phyloP scores from a whole-genome alignment of 2,888 invertebrate species.

The Calameuta filiformis region DNA sequence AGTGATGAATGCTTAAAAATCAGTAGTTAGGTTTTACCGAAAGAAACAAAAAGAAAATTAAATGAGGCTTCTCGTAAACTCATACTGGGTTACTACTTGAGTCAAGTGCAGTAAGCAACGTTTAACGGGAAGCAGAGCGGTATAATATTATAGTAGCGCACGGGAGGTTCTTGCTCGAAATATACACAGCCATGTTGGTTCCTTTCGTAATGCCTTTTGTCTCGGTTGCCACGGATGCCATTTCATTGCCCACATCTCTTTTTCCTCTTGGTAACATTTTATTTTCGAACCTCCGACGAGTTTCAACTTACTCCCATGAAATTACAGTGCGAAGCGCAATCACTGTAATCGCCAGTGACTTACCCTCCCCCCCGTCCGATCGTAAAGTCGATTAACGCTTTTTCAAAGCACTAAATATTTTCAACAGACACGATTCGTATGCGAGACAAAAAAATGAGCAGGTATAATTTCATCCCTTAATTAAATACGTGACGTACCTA shows the following conservation, averaged over 20 bases:
- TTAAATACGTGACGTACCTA: slow-evolving; percentile 47
- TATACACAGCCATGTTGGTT: neutral
- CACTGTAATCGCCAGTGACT: neutral
- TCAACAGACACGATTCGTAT: neutral
- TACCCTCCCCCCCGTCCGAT: neutral
- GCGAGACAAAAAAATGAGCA: neutral
- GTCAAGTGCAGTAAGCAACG: neutral
- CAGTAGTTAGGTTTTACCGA: neutral
- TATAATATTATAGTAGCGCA: neutral
- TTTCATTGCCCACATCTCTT: neutral
- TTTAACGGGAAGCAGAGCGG: neutral
- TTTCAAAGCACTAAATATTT: neutral
- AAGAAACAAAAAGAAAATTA: neutral
- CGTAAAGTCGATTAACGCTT: neutral
- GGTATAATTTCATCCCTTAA: neutral
- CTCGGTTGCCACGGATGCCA: neutral
- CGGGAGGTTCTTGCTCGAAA: neutral
- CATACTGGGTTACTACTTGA: neutral
- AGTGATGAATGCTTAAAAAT: neutral
- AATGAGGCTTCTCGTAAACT: neutral
- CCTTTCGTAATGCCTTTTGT: neutral
- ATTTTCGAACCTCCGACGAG: neutral
- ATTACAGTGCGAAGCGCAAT: neutral
- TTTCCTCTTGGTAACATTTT: neutral
- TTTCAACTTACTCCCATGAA: neutral